phyloP scores from a whole-genome alignment of 1,140 invertebrate genomes.

The Brachystomella parvula region DNA sequence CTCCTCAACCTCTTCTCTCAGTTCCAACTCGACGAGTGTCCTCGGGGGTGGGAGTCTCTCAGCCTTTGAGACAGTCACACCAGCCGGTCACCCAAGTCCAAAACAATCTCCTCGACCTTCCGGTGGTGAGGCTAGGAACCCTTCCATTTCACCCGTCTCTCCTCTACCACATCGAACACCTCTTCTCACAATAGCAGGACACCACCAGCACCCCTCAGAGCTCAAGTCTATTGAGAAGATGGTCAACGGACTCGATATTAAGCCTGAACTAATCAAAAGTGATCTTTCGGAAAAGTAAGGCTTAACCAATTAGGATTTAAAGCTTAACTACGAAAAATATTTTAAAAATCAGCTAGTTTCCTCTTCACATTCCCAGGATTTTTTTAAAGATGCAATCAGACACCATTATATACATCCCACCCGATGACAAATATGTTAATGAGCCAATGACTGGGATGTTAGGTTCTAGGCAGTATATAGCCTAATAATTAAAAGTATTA shows the following conservation, averaged over 20 bases:
- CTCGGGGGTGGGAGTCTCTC: constrained; percentile 52
- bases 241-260: constrained; percentile 78
- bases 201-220: constrained; percentile 49
- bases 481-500: too few species aligned
- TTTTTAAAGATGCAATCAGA: neutral
- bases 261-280: constrained; percentile 32
- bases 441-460: too few species aligned
- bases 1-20: constrained; percentile 39
- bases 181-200: constrained; percentile 29
- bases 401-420: neutral
- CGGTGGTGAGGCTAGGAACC: constrained; percentile 46
- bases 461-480: too few species aligned
- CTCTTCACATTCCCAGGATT: neutral
- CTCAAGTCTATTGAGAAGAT: constrained; percentile 93
- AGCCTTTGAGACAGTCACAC: constrained; percentile 76
- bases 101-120: constrained; percentile 51
- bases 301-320: neutral
- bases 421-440: too few species aligned
- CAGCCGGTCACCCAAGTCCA: constrained; percentile 46
- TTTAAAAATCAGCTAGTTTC: neutral
- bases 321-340: neutral
- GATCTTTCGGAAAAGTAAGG: constrained; percentile 24
- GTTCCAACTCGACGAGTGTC: constrained; percentile 38
- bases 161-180: constrained; percentile 37
- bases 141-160: constrained; percentile 41